These are phyloP conservation scores for Ictalurus furcatus DNA, from an alignment of 2,113 vertebrate species.

Conservation along the genomic window DNA sequence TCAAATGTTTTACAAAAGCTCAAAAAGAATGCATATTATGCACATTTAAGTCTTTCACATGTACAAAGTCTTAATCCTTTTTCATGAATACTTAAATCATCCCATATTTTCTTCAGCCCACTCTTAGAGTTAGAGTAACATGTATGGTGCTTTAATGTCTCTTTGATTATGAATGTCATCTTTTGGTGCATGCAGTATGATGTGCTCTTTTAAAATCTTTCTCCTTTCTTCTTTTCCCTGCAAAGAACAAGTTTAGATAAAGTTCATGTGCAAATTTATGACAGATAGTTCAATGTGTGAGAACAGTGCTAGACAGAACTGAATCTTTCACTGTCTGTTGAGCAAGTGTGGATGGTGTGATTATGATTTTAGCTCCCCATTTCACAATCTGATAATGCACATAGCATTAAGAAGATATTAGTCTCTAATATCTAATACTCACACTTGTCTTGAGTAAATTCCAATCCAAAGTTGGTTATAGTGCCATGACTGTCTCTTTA, in stretches of 20 bases:
- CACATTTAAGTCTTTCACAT: background rate
- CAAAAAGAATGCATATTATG: background rate
- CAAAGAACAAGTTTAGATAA: background rate
- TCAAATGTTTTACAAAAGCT: background rate
- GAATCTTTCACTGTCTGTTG: background rate
- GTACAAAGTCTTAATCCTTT: background rate
- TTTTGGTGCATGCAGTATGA: background rate
- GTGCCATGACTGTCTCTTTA: background rate
- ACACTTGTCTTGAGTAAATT: background rate
- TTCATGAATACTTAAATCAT: background rate
- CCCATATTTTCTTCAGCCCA: background rate
- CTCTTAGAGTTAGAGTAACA: background rate
- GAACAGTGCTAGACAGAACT: background rate
- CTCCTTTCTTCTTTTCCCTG: background rate
- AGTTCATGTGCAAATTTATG: background rate
- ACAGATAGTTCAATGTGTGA: background rate
- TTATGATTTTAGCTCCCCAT: background rate
- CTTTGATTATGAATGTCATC: background rate
- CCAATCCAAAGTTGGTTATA: background rate
- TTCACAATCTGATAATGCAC: constrained; percentile 10
- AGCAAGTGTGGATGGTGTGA: background rate
- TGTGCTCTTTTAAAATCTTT: background rate
- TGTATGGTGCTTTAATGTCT: background rate
- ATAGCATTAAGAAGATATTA: background rate
- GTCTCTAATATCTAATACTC: background rate